A percentile compares a stretch with the other conserved stretches of the same genome.
Conservation (phyloP, 2,113 vertebrate species). For the Diadophis punctatus region DNA sequence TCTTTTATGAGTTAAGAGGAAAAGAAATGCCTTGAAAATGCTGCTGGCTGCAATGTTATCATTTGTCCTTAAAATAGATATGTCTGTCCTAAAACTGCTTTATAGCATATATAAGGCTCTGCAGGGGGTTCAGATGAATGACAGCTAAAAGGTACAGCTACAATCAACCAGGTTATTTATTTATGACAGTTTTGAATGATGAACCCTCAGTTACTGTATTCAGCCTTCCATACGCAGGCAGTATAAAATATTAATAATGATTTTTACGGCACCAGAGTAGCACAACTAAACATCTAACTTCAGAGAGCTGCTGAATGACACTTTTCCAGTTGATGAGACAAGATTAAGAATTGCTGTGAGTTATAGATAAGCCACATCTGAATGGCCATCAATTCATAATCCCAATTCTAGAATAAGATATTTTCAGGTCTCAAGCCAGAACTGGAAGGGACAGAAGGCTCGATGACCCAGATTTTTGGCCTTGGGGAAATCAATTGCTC, state of each 20-base stretch:
- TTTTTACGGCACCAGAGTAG: not conserved
- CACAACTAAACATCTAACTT: not conserved
- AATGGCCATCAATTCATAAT: not conserved
- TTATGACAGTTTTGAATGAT: not conserved
- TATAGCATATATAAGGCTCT: not conserved
- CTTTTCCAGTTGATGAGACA: not conserved
- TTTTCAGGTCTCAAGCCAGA: not conserved
- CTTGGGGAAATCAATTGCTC: not conserved
- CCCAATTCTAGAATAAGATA: not conserved
- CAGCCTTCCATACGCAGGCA: not conserved
- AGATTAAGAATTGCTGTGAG: not conserved
- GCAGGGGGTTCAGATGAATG: not conserved
- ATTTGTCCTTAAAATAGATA: not conserved
- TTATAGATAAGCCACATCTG: not conserved
- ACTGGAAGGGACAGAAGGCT: not conserved
- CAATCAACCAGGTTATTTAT: not conserved
- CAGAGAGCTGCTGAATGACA: not conserved
- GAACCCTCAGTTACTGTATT: not conserved
- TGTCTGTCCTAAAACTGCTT: not conserved
- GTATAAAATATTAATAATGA: not conserved
- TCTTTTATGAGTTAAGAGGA: not conserved
- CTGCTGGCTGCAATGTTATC: not conserved
- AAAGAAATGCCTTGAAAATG: not conserved
- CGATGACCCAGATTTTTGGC: not conserved
- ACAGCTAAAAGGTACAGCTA: not conserved